Evolutionary conservation across 2,888 invertebrate genomes (phyloP).

Genomic region (Xestia rhomboidea): DNA sequence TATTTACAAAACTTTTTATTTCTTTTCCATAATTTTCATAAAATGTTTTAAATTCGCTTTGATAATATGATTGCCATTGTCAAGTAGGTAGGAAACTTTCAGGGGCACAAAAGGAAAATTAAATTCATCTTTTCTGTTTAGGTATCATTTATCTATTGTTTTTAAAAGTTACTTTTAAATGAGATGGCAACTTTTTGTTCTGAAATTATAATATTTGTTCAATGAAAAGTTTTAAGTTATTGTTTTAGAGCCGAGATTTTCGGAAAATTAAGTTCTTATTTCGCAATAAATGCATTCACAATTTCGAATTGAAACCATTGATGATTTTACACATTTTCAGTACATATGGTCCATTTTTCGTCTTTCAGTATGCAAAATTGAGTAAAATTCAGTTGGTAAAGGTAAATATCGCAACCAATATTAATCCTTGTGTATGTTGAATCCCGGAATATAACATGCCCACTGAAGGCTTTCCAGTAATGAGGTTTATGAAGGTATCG

Average conservation of each 20-base stretch:
- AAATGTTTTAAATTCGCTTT: conserved; percentile 41
- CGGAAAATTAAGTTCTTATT: not conserved
- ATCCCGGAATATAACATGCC: conserved; percentile 3
- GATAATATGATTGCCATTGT: conserved; percentile 30
- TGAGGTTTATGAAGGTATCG: conserved; percentile 18
- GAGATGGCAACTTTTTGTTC: conserved; percentile 7
- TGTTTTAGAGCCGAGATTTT: not conserved
- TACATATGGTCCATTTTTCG: not conserved
- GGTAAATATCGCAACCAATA: not conserved
- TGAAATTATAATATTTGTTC: not conserved
- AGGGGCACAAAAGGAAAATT: conserved; percentile 8
- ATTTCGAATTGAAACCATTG: not conserved
- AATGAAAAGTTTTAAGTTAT: not conserved
- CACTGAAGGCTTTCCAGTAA: conserved; percentile 6
- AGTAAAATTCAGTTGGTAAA: not conserved
- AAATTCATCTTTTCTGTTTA: conserved; percentile 9
- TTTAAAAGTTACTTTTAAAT: conserved; percentile 1
- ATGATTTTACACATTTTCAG: not conserved
- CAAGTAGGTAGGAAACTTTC: conserved; percentile 31
- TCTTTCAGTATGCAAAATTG: not conserved
- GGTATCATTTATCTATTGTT: conserved; percentile 8
- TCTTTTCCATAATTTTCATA: conserved; percentile 19
- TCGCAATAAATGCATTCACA: not conserved
- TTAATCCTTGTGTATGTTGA: not conserved
- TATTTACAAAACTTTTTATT: conserved; percentile 39